Evolutionary conservation across 2,797 vertebrate species (phyloP).

Genomic region (Aplochiton taeniatus): DNA sequence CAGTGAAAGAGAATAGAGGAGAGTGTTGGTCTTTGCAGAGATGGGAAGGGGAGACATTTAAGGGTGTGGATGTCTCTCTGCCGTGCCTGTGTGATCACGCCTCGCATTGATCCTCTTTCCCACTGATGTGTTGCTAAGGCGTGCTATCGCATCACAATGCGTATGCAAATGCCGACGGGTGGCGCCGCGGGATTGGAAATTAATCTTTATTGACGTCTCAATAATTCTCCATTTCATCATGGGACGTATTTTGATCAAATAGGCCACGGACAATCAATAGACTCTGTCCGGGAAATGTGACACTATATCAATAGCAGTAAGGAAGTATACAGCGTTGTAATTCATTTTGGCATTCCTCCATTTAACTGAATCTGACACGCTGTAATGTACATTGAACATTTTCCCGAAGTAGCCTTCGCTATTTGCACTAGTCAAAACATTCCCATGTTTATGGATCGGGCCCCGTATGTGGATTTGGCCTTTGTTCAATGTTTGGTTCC

Average conservation of each 20-base stretch:
- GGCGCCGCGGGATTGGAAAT: slow-evolving; percentile 43
- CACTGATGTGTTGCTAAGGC: slow-evolving; percentile 56
- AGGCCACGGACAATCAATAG: slow-evolving; percentile 51
- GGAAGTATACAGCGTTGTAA: slow-evolving; percentile 33
- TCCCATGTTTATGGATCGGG: slow-evolving; percentile 25
- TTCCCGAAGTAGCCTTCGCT: slow-evolving; percentile 12
- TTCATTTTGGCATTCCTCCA: slow-evolving; percentile 50
- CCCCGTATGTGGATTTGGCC: slow-evolving; percentile 3
- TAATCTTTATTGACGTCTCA: slow-evolving; percentile 64
- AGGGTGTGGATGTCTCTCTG: slow-evolving; percentile 27
- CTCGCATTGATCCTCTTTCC: slow-evolving; percentile 60
- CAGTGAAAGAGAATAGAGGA: slow-evolving; percentile 49
- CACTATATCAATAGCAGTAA: slow-evolving; percentile 50
- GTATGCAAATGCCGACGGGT: slow-evolving; percentile 53
- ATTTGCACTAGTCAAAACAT: slow-evolving; percentile 44
- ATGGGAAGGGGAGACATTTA: slow-evolving; percentile 28
- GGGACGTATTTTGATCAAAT: slow-evolving; percentile 61
- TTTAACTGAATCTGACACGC: slow-evolving; percentile 48
- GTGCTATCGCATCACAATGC: slow-evolving; percentile 51
- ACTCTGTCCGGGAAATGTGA: slow-evolving; percentile 48
- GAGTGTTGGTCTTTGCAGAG: slow-evolving; percentile 47
- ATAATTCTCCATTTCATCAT: slow-evolving; percentile 52
- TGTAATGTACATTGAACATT: slow-evolving; percentile 12
- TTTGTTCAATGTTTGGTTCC: slow-evolving; percentile 13
- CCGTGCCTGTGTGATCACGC: slow-evolving; percentile 49